phyloP scores from a whole-genome alignment of 2,113 vertebrate genomes.

The Melanotaenia duboulayi region DNA sequence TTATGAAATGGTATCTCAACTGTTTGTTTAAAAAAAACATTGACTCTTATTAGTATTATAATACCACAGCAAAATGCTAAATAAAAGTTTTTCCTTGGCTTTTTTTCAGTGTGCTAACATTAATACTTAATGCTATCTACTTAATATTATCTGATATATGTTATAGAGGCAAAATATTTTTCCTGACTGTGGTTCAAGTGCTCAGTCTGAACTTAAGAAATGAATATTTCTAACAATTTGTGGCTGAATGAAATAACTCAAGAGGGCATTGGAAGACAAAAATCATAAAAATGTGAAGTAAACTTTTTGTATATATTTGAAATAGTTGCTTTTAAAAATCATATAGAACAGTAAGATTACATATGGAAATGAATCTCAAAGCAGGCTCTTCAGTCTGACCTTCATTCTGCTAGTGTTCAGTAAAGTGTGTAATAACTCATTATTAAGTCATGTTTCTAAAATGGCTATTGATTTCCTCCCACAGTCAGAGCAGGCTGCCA shows the following conservation, averaged over 20 bases:
- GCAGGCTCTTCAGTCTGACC: constrained; percentile 20
- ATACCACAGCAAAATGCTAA: too few relatives aligned
- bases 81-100: too few relatives aligned
- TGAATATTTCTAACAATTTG: not conserved
- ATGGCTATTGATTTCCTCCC: constrained; percentile 71
- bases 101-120: too few relatives aligned
- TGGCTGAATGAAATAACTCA: not conserved
- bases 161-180: too few relatives aligned
- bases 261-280: not conserved
- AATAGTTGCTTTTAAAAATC: too few relatives aligned
- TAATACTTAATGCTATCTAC: too few relatives aligned
- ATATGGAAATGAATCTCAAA: constrained; percentile 21
- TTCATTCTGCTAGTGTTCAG: constrained; percentile 24
- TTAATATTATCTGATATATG: too few relatives aligned
- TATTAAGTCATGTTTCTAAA: constrained; percentile 69
- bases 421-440: constrained; percentile 59
- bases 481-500: constrained; percentile 2
- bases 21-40: too few relatives aligned
- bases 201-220: not conserved
- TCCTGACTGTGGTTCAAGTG: too few relatives aligned
- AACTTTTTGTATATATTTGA: too few relatives aligned
- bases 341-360: not conserved
- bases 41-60: too few relatives aligned
- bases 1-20: too few relatives aligned
- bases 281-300: not conserved